These are phyloP conservation scores for Tachuris rubrigastra DNA, from an alignment of 2,113 vertebrate genomes.

Conservation along the genomic window DNA sequence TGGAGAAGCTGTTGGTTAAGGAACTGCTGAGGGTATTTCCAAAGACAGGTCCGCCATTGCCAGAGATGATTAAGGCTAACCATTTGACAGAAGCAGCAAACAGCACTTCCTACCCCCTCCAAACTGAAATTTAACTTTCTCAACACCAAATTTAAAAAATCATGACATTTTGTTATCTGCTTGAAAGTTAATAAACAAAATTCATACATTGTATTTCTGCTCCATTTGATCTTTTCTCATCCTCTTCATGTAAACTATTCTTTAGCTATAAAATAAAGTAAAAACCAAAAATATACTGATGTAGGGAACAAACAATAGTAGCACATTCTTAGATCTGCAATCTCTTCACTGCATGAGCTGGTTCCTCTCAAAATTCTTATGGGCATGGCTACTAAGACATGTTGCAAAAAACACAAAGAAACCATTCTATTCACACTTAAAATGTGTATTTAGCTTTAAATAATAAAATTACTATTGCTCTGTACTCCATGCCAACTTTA, in stretches of 20 bases:
- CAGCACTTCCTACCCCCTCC: fast-evolving
- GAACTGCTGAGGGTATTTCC: background rate
- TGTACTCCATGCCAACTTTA: background rate
- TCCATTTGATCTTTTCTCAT: background rate
- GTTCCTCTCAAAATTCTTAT: background rate
- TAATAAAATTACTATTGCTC: background rate
- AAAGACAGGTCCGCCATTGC: background rate
- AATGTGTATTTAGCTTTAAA: background rate
- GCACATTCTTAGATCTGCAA: background rate
- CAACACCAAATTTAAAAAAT: background rate
- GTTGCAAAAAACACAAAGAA: background rate
- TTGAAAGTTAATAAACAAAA: background rate
- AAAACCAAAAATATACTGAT: background rate
- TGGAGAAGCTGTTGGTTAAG: background rate
- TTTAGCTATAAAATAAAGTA: background rate
- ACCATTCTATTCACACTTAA: background rate
- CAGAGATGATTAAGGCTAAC: background rate
- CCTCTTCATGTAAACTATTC: background rate
- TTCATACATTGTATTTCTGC: background rate
- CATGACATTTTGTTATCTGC: background rate
- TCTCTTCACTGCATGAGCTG: background rate
- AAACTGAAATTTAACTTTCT: background rate
- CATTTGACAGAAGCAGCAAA: background rate
- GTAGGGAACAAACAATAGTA: background rate
- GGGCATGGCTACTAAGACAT: background rate